These are phyloP conservation scores for Smutsia temminckii DNA, from an alignment of 2,797 vertebrate species.

Conservation along the genomic window DNA sequence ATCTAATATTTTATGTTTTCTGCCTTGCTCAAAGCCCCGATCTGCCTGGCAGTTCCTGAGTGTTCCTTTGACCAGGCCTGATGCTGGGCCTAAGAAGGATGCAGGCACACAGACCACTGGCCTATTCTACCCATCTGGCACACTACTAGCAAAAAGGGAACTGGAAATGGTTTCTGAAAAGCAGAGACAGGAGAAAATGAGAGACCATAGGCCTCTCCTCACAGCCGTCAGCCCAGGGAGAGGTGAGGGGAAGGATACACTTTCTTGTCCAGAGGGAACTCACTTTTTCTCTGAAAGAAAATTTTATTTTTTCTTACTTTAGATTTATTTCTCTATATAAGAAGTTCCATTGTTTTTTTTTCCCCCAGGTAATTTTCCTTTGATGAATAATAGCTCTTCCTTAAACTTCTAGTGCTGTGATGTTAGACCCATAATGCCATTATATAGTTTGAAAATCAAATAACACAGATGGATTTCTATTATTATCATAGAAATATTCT, in stretches of 20 bases:
- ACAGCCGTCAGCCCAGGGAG: slow-evolving; percentile 94
- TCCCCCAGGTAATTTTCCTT: slow-evolving; percentile 13
- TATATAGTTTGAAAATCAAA: neutral
- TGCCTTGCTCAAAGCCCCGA: slow-evolving; percentile 63
- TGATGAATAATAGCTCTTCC: neutral
- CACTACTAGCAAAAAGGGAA: slow-evolving; percentile 86
- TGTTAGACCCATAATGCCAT: neutral
- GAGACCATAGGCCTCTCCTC: slow-evolving; percentile 86
- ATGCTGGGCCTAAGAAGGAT: slow-evolving; percentile 78
- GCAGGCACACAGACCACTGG: slow-evolving; percentile 91
- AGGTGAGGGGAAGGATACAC: slow-evolving; percentile 84
- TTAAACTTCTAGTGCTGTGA: neutral
- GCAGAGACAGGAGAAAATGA: slow-evolving; percentile 85
- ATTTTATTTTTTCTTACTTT: neutral
- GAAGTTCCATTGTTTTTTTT: neutral
- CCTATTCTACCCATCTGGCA: slow-evolving; percentile 93
- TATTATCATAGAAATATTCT: neutral
- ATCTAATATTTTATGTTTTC: slow-evolving; percentile 50
- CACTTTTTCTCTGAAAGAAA: slow-evolving; percentile 41
- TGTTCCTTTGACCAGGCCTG: slow-evolving; percentile 53
- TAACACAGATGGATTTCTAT: neutral
- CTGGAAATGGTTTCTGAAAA: slow-evolving; percentile 83
- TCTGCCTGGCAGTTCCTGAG: slow-evolving; percentile 82
- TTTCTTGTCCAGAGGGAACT: slow-evolving; percentile 6
- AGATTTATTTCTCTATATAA: neutral